A percentile compares a stretch with the other conserved stretches of the same genome.
These are phyloP conservation scores for Huso huso DNA, from an alignment of 2,797 vertebrate genomes.

Conservation along the genomic window DNA sequence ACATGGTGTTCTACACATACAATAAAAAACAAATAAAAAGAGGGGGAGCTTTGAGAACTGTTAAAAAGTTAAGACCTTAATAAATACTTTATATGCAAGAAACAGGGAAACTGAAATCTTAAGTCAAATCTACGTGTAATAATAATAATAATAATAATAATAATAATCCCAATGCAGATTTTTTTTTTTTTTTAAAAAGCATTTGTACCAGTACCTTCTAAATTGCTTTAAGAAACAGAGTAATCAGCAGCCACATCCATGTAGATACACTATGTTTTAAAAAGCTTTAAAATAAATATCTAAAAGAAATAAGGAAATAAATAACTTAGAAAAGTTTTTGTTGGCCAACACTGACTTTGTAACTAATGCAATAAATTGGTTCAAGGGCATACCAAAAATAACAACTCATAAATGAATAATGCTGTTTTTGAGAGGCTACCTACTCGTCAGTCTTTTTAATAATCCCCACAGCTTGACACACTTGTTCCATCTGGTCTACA, in stretches of 20 bases:
- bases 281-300: too few species aligned
- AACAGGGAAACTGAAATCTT: constrained; percentile 46
- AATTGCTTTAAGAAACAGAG: constrained; percentile 70
- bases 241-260: constrained; percentile 63
- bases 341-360: constrained; percentile 31
- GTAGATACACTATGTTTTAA: neutral
- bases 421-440: constrained; percentile 66
- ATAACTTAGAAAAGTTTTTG: neutral
- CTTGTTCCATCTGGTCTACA: constrained; percentile 75
- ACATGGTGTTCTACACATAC: constrained; percentile 64
- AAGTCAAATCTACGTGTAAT: constrained; percentile 23
- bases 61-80: constrained; percentile 61
- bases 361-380: constrained; percentile 51
- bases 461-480: constrained; percentile 77
- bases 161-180: too few species aligned
- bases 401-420: constrained; percentile 75
- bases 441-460: constrained; percentile 77
- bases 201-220: constrained; percentile 62
- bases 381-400: constrained; percentile 69
- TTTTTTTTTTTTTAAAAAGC: constrained; percentile 37
- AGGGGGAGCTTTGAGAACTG: constrained; percentile 54
- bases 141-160: constrained; percentile 22
- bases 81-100: constrained; percentile 64
- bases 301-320: too few species aligned
- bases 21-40: constrained; percentile 28